Evolutionary conservation across 2,888 invertebrate species (phyloP).

Genomic region (Holacanthella duospinosa): DNA sequence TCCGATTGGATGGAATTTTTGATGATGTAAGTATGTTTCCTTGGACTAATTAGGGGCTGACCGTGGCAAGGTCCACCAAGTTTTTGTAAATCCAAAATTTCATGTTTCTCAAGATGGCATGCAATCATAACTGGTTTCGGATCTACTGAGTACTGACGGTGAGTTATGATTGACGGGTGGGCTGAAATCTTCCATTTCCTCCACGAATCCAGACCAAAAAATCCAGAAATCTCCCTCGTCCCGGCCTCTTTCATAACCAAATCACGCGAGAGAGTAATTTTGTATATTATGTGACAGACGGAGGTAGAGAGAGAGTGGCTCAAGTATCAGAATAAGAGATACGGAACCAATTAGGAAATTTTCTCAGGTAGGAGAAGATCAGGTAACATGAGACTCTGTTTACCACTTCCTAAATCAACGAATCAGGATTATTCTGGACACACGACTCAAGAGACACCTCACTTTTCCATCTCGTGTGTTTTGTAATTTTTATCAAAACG

Average conservation of each 20-base stretch:
- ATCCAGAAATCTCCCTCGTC: neutral
- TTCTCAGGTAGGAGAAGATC: neutral
- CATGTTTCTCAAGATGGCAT: neutral
- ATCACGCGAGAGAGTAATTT: slow-evolving; percentile 5
- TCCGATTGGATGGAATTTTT: too few species aligned
- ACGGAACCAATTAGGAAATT: neutral
- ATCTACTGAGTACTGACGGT: neutral
- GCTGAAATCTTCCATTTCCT: neutral
- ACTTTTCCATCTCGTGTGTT: too few species aligned
- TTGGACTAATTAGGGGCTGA: neutral
- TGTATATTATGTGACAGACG: neutral
- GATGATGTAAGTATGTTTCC: neutral
- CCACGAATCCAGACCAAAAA: neutral
- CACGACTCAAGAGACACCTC: neutral
- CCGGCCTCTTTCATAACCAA: neutral
- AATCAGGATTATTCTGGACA: neutral
- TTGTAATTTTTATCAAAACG: neutral
- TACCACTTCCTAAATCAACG: neutral
- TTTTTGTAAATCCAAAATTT: too few species aligned
- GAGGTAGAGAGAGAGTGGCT: too few species aligned
- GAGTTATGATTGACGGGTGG: neutral
- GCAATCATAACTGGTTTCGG: neutral
- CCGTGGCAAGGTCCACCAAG: neutral
- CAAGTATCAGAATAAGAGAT: neutral
- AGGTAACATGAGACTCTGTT: neutral